Base-by-base conservation (phyloP, 2,797 vertebrate species). In the Melanotaenia parkinsoni region DNA sequence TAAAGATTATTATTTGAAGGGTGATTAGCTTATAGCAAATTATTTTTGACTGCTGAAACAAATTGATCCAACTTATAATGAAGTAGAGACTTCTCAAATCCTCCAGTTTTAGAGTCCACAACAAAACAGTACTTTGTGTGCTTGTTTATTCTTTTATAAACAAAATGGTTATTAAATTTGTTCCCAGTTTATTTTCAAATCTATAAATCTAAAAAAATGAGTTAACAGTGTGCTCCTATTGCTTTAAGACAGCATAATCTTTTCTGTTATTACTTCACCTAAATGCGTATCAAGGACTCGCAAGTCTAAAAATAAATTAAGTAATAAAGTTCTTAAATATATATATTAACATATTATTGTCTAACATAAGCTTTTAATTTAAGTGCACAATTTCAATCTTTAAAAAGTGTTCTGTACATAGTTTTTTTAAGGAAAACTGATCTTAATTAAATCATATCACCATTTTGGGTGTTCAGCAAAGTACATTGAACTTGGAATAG, bases 371-470 rank as follows among this genome's bases (percentile, higher is more conserved):
- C 37, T 66, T 43, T 57, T 38, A 22, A 18, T 5, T 32, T 56
- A 67, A 57, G 18, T 67, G 26, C 16, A 58, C 20, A 3, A 32
- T 58, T 56, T 57, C 57, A 67, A 20, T 67, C 37, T 45, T 57
- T 66, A 24, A 7, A 32, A 53, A 6, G 35, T 30, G 26, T 51
- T 14, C 26, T 0, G 3, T 66, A 38, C 18, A 51, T 51, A 51
- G 7, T 10, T 51, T 51, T 51, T 51, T 9, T 10, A 1, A n/a
- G n/a, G n/a, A n/a, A 50, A 10, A 40, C 28, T 38, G 9, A 67
- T 66, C 2, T 37, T 71, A 14, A 69, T 57, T 11, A 54, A 16
- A 35, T 60, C 32, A 37, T 58, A 56, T 56, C 30, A 70, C 43
- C 35, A 35, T 20, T 30, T 47, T 45, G 4, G 5, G 28, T 18